phyloP scores from a whole-genome alignment of 2,113 vertebrate species.

The Archilochus colubris region DNA sequence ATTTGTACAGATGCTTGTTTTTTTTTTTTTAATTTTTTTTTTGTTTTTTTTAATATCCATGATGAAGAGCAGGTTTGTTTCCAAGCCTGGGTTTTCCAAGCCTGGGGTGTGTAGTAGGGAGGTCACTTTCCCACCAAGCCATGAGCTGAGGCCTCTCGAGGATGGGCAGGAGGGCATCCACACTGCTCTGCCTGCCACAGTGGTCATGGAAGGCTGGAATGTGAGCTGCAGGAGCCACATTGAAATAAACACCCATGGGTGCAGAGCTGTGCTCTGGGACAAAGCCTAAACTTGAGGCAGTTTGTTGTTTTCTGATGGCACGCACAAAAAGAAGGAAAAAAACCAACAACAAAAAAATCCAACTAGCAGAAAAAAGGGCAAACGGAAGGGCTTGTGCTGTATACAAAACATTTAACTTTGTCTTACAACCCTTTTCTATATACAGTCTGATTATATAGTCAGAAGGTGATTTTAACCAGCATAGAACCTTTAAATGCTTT shows the following conservation, averaged over 20 bases:
- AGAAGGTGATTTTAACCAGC: not conserved
- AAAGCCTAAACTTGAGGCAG: not conserved
- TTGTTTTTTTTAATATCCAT: rapidly evolving
- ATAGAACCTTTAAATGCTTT: not conserved
- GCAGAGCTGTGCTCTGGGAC: not conserved
- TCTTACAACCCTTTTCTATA: not conserved
- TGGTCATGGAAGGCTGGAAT: rapidly evolving
- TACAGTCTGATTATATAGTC: not conserved
- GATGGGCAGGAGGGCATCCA: not conserved
- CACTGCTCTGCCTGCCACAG: not conserved
- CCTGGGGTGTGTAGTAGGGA: not conserved
- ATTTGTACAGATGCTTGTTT: not conserved
- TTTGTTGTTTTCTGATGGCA: not conserved
- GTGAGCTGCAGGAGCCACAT: rapidly evolving
- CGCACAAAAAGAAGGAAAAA: not conserved
- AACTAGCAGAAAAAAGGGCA: not conserved
- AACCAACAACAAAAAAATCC: not conserved
- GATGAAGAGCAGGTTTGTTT: not conserved
- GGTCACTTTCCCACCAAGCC: not conserved
- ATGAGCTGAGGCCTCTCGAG: not conserved
- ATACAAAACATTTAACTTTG: not conserved
- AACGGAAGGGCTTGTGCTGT: not conserved
- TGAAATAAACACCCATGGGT: not conserved
- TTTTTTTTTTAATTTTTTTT: too few relatives aligned
- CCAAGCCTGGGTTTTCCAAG: not conserved